Evolutionary conservation across 2,888 invertebrate species (phyloP).

Genomic region (Deroplatys truncata): DNA sequence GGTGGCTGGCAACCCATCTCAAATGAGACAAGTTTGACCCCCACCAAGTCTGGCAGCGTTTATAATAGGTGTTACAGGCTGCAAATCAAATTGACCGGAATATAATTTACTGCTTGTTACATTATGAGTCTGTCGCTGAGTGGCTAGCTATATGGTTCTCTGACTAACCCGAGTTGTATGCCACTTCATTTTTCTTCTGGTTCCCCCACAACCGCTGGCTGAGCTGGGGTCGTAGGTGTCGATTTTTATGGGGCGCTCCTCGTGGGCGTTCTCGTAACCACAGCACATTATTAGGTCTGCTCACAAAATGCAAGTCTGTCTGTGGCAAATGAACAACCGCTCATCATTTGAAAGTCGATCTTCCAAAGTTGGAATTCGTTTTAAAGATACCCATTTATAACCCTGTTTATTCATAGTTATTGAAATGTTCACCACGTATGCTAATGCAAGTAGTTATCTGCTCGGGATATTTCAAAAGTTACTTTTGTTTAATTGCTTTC

Average conservation of each 20-base stretch:
- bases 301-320: not conserved
- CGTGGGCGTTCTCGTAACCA: not conserved
- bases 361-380: too few relatives aligned
- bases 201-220: not conserved
- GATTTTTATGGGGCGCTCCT: not conserved
- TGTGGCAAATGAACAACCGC: not conserved
- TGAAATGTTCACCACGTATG: too few relatives aligned
- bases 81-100: not conserved
- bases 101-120: slow-evolving; percentile 14
- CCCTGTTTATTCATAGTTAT: too few relatives aligned
- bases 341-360: too few relatives aligned
- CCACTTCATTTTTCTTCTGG: not conserved
- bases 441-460: too few relatives aligned
- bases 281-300: not conserved
- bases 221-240: not conserved
- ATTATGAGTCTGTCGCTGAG: not conserved
- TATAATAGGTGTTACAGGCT: slow-evolving; percentile 1
- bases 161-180: not conserved
- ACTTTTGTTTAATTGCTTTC: too few relatives aligned
- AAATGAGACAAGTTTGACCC: not conserved
- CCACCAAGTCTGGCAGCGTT: not conserved
- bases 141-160: not conserved
- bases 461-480: too few relatives aligned
- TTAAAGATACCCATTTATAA: too few relatives aligned
- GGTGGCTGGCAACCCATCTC: not conserved